phyloP scores from a whole-genome alignment of 1,140 invertebrate species.

The Drosophila burlai region DNA sequence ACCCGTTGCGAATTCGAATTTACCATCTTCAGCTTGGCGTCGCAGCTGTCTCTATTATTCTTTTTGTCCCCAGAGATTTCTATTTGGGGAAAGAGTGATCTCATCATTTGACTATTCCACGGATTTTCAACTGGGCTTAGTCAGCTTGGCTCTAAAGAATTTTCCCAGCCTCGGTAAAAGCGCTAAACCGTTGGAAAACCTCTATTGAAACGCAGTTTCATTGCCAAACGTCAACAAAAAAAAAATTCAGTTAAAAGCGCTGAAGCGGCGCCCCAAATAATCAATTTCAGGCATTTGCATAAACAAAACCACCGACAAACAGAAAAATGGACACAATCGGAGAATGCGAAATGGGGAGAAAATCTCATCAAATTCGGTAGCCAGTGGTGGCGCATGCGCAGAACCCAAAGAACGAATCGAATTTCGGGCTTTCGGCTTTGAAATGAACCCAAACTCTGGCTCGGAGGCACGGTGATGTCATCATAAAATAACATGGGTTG shows the following conservation, averaged over 20 bases:
- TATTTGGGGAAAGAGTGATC: conserved; percentile 52
- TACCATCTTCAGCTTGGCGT: conserved; percentile 34
- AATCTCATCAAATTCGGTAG: conserved; percentile 50
- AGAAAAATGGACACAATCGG: conserved; percentile 27
- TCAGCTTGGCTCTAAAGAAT: conserved; percentile 23
- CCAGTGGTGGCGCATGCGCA: conserved; percentile 73
- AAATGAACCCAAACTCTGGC: conserved; percentile 24
- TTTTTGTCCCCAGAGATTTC: conserved; percentile 54
- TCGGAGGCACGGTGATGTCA: conserved; percentile 64
- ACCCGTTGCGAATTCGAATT: conserved; percentile 51
- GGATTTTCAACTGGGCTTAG: conserved; percentile 6
- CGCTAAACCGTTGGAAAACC: conserved; percentile 20
- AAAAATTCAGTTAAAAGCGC: conserved; percentile 40
- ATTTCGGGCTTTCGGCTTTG: conserved; percentile 44
- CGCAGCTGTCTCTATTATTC: background rate
- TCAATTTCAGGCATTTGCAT: conserved; percentile 45
- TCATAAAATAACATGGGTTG: conserved; percentile 52
- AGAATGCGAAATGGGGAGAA: conserved; percentile 35
- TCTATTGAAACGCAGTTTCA: conserved; percentile 39
- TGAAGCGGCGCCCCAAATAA: conserved; percentile 50
- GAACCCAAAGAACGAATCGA: conserved; percentile 44
- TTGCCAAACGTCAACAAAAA: conserved; percentile 29
- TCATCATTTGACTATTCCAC: conserved; percentile 50
- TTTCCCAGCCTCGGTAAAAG: conserved; percentile 49
- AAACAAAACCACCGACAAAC: conserved; percentile 32